Percentiles rank a stretch among this genome's conserved stretches.
These are phyloP conservation scores for Gymnoscopelus braueri DNA, from an alignment of 2,797 vertebrate species.

Conservation along the genomic window DNA sequence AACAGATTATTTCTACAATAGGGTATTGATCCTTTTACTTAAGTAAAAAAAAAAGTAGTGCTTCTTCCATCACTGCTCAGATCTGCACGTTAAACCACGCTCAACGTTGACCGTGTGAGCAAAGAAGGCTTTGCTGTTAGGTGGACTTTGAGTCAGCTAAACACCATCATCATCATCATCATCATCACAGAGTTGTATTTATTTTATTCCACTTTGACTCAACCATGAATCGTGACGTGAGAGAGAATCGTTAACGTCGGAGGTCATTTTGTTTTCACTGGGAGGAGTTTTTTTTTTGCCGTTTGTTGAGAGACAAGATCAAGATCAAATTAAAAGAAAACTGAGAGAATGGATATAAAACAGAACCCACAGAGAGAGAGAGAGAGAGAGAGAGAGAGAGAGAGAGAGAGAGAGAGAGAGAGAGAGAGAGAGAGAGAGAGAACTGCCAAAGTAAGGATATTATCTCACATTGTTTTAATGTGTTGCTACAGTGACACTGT, in stretches of 20 bases:
- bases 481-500: slow-evolving; percentile 45
- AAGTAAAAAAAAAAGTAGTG: no score
- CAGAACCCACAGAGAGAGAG: slow-evolving; percentile 41
- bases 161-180: no score
- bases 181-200: not conserved
- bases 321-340: not conserved
- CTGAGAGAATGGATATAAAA: slow-evolving; percentile 37
- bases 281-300: slow-evolving; percentile 3
- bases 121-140: no score
- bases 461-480: slow-evolving; percentile 63
- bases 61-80: no score
- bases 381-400: slow-evolving; percentile 19
- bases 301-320: slow-evolving; percentile 12
- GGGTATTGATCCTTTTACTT: no score
- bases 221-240: not conserved
- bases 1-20: no score
- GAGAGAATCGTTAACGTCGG: not conserved
- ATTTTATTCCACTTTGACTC: not conserved
- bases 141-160: no score
- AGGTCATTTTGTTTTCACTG: not conserved
- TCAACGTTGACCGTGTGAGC: no score
- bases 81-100: no score
- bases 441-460: slow-evolving; percentile 54
- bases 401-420: slow-evolving; percentile 14
- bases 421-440: slow-evolving; percentile 35